Base-by-base conservation (phyloP, 2,113 vertebrate genomes). In the Amphiprion ocellaris region DNA sequence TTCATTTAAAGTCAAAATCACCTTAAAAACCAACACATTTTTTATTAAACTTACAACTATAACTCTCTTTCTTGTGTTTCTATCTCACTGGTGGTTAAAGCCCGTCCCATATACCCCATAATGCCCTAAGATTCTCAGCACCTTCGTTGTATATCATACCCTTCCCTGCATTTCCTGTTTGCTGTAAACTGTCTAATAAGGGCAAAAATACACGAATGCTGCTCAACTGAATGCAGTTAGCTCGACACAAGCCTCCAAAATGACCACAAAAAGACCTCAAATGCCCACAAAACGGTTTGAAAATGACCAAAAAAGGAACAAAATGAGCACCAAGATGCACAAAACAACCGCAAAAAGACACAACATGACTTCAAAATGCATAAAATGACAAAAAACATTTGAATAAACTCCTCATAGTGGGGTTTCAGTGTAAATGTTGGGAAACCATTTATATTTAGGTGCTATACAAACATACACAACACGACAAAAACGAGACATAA, bases 121-220 rank as follows among this genome's bases (percentile, higher is more conserved):
- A 49, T 9, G 46, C 44, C 23, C 62, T 6, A 1, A 9, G 39
- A 56, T 66, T 77, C 50, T 0, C 14, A 23, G 53, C 53, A 65
- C 39, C 39, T 59, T 52, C 17, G 17, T 33, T 65, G 33, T 50
- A 41, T 54, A 33, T 58, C n/a, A 52, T 30, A 66, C 30, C 46
- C 53, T 44, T 37, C 37, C 58, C 23, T 21, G 30, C 26, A 44
- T 67, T 85, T 85, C 86, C 82, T 76, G 86, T 77, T n/a, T 24
- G 10, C 2, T 26, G 16, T 47, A 69, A 66, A 8, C 17, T 30
- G 4, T 53, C 9, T n/a, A n/a, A 60, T 55, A 21, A 63, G 33
- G 0, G 2, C 6, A 59, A 54, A 50, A 6, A 55, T 49, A 52
- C 10, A 49, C n/a, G 49, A 21, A 70, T 14, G n/a, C 37, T 15